Conservation (phyloP, 2,888 invertebrate genomes). For the Lasioglossum figueresi region DNA sequence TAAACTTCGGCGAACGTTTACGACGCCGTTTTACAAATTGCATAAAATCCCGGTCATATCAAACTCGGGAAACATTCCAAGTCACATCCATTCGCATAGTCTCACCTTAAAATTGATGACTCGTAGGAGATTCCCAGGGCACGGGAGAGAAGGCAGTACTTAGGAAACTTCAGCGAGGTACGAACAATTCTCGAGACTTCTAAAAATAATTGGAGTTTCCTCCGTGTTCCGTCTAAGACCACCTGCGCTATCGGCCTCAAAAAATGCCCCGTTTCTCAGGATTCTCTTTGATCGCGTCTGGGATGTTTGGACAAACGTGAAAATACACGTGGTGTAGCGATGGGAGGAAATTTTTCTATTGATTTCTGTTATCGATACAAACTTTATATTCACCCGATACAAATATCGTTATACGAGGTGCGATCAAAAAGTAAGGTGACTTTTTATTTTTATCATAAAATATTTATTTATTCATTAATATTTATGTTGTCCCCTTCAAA, state of each 20-base stretch:
- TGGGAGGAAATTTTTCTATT: too few species aligned
- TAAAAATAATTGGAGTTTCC: neutral
- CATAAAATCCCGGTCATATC: slow-evolving; percentile 4
- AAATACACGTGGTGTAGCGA: neutral
- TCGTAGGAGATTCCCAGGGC: slow-evolving; percentile 4
- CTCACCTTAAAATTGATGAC: slow-evolving; percentile 2
- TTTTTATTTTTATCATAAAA: too few species aligned
- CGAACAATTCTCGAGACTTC: slow-evolving; percentile 4
- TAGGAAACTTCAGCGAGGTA: slow-evolving; percentile 4
- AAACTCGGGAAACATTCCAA: slow-evolving; percentile 6
- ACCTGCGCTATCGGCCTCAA: neutral
- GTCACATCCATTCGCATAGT: slow-evolving; percentile 4
- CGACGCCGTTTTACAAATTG: slow-evolving; percentile 6
- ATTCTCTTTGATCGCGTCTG: neutral
- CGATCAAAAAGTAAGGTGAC: too few species aligned
- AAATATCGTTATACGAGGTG: too few species aligned
- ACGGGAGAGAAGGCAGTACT: neutral
- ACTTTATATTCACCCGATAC: too few species aligned
- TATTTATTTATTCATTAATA: too few species aligned
- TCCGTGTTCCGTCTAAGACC: neutral
- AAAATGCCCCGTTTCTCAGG: neutral
- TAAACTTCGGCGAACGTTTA: neutral
- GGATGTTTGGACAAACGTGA: neutral
- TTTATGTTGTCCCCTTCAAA: too few species aligned
- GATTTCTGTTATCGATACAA: too few species aligned